Conservation (phyloP, 2,888 invertebrate species). For the Sylvicola cinctus region DNA sequence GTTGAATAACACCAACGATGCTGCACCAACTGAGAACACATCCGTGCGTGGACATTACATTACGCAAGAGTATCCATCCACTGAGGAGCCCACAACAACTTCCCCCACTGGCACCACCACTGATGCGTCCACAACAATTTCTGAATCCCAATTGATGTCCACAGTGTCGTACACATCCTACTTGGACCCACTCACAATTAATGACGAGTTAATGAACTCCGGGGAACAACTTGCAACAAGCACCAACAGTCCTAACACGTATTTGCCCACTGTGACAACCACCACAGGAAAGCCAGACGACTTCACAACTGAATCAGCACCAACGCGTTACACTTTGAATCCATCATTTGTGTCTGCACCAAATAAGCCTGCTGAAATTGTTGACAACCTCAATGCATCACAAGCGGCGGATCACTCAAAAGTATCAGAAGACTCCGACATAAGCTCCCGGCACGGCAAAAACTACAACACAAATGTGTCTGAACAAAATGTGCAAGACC, state of each 20-base stretch:
- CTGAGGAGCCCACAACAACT: slow-evolving; percentile 8
- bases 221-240: background rate
- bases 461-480: too few species aligned
- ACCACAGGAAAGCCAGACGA: too few species aligned
- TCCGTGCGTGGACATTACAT: slow-evolving; percentile 7
- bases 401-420: too few species aligned
- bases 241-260: background rate
- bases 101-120: slow-evolving; percentile 17
- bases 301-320: too few species aligned
- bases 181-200: slow-evolving; percentile 49
- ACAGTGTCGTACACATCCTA: slow-evolving; percentile 37
- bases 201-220: slow-evolving; percentile 33
- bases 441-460: too few species aligned
- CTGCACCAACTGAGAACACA: slow-evolving; percentile 10
- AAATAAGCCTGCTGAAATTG: background rate
- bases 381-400: background rate
- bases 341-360: too few species aligned
- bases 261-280: background rate
- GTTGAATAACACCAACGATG: slow-evolving; percentile 10
- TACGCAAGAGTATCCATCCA: slow-evolving; percentile 6
- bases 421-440: too few species aligned
- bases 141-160: slow-evolving; percentile 23
- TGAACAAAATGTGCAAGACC: too few species aligned
- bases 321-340: too few species aligned
- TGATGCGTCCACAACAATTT: slow-evolving; percentile 12